These are phyloP conservation scores for Drosophila basisetae DNA, from an alignment of 2,888 invertebrate genomes.

Conservation along the genomic window DNA sequence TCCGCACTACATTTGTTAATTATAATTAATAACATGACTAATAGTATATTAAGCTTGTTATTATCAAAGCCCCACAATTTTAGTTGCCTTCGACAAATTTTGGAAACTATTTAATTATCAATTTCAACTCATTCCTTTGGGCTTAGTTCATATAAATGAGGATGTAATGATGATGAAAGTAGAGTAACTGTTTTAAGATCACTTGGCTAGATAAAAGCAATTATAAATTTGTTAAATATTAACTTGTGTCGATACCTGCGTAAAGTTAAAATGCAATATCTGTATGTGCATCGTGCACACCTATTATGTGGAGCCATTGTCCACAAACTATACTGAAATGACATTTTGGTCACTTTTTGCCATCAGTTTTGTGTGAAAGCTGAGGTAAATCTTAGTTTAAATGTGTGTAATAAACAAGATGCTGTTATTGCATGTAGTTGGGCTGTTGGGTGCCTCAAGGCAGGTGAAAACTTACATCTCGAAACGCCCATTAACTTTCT, in stretches of 20 bases:
- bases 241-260: background rate
- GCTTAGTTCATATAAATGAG: background rate
- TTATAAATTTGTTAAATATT: background rate
- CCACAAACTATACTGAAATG: conserved; percentile 19
- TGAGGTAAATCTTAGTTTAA: conserved; percentile 24
- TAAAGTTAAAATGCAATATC: background rate
- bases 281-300: background rate
- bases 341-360: conserved; percentile 36
- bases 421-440: conserved; percentile 62
- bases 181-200: background rate
- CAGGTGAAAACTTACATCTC: conserved; percentile 43
- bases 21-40: background rate
- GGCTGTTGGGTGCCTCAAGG: conserved; percentile 20
- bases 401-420: conserved; percentile 40
- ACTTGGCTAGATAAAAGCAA: background rate
- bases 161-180: background rate
- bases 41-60: background rate
- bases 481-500: conserved; percentile 48
- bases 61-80: background rate
- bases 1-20: conserved; percentile 5
- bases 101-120: conserved; percentile 8
- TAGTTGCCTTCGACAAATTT: background rate
- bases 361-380: conserved; percentile 19
- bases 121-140: background rate
- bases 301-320: background rate